phyloP scores from a whole-genome alignment of 2,113 vertebrate genomes.

The Beaufortia kweichowensis region DNA sequence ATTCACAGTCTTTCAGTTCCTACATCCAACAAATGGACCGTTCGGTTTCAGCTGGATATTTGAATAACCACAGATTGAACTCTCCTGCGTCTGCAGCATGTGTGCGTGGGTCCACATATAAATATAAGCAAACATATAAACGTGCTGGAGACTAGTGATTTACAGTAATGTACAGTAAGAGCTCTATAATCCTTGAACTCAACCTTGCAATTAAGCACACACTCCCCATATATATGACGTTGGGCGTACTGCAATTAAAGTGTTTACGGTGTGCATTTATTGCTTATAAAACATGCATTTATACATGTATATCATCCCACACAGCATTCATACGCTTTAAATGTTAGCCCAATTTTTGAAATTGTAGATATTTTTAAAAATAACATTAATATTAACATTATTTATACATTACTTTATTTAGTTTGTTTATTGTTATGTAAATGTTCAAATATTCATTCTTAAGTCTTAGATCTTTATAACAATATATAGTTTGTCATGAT shows the following conservation, averaged over 20 bases:
- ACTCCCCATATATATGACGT: neutral
- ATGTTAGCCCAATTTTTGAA: neutral
- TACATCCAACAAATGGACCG: neutral
- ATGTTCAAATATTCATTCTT: too few species aligned
- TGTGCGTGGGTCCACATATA: neutral
- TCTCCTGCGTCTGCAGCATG: neutral
- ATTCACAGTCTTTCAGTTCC: neutral
- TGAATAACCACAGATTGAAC: slow-evolving; percentile 1
- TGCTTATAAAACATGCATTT: slow-evolving; percentile 20
- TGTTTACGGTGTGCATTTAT: neutral
- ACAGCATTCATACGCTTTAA: neutral
- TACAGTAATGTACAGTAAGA: neutral
- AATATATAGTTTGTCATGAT: too few species aligned
- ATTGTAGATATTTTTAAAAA: too few species aligned
- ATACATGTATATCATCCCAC: neutral
- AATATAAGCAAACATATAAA: neutral
- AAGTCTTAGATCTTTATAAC: too few species aligned
- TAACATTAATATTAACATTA: too few species aligned
- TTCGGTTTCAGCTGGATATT: neutral
- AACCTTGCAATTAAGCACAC: slow-evolving; percentile 8
- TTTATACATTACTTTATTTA: too few species aligned
- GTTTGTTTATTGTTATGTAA: too few species aligned
- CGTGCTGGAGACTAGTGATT: neutral
- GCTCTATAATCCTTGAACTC: slow-evolving; percentile 1
- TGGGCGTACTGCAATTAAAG: neutral